phyloP scores from a whole-genome alignment of 30 jellyfish, hydroid and myxozoan species.

The Hydractinia echinata region DNA sequence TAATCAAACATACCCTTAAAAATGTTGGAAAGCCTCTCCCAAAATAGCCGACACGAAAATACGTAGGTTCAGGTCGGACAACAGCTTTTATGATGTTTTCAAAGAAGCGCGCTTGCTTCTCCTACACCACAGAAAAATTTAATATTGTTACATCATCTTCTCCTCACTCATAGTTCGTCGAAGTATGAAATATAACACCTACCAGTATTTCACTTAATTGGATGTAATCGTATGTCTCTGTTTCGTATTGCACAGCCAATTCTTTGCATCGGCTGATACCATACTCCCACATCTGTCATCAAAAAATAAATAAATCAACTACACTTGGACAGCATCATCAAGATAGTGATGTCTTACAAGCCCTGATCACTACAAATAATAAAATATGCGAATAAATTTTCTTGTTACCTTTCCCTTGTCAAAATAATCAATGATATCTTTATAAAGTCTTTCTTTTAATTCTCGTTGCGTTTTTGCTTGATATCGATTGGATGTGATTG shows the following conservation, averaged over 20 bases:
- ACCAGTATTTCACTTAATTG: slow-evolving; percentile 87
- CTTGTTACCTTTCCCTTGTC: slow-evolving; percentile 91
- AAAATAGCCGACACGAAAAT: slow-evolving; percentile 84
- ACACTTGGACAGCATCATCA: background rate
- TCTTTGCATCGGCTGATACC: slow-evolving; percentile 87
- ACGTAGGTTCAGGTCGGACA: slow-evolving; percentile 84
- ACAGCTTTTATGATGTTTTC: slow-evolving; percentile 79
- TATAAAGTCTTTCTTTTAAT: slow-evolving; percentile 66
- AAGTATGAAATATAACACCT: background rate
- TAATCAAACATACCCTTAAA: slow-evolving; percentile 61
- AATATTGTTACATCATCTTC: background rate
- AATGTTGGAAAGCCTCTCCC: slow-evolving; percentile 88
- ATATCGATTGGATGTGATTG: slow-evolving; percentile 39
- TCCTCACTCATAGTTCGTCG: background rate
- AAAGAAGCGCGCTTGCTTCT: slow-evolving; percentile 81
- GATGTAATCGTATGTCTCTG: slow-evolving; percentile 81
- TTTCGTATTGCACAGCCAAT: slow-evolving; percentile 74
- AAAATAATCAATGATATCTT: slow-evolving; percentile 75
- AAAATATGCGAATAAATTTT: too few relatives aligned
- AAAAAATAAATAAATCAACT: background rate
- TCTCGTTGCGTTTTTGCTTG: slow-evolving; percentile 85
- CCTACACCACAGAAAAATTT: slow-evolving; percentile 27
- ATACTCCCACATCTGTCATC: slow-evolving; percentile 83
- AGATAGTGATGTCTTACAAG: background rate
- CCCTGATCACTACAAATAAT: background rate